phyloP scores from a whole-genome alignment of 2,797 vertebrate species.

The Neosilurus hyrtlii region DNA sequence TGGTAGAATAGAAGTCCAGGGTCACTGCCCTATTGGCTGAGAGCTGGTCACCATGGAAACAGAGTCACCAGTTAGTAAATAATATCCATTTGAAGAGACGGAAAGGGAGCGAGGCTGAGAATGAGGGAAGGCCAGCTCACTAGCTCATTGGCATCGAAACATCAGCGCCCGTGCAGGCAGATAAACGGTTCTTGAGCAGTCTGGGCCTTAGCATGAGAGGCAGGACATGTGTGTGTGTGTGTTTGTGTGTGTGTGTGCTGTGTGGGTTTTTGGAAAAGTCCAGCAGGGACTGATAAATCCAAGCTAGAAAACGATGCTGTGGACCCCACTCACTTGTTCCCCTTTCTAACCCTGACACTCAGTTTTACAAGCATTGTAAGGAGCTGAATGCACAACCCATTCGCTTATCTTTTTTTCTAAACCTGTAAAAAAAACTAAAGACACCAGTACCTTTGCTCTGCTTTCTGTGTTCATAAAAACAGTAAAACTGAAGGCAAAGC shows the following conservation, averaged over 20 bases:
- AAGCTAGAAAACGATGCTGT: constrained; percentile 60
- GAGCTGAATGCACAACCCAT: constrained; percentile 2
- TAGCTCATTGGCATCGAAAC: constrained; percentile 71
- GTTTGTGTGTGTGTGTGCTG: constrained; percentile 53
- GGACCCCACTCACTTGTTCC: constrained; percentile 54
- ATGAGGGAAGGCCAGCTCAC: constrained; percentile 61
- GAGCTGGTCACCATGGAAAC: constrained; percentile 50
- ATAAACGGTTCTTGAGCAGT: constrained; percentile 74
- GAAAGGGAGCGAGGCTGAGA: constrained; percentile 58
- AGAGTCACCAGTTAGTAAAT: constrained; percentile 60
- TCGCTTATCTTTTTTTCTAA: background rate
- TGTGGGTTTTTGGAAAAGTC: constrained; percentile 67
- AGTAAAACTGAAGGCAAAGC: background rate
- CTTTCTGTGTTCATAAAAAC: background rate
- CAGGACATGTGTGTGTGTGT: constrained; percentile 51
- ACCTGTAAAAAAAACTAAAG: constrained; percentile 8
- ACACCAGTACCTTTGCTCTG: background rate
- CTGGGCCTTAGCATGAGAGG: constrained; percentile 66
- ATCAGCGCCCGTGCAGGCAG: constrained; percentile 76
- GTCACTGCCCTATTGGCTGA: constrained; percentile 29
- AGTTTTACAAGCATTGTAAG: constrained; percentile 48
- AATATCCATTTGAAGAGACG: constrained; percentile 33
- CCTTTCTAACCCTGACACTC: constrained; percentile 53
- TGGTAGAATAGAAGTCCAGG: background rate
- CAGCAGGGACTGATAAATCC: constrained; percentile 69